Percentiles rank a stretch among this genome's conserved stretches.
Evolutionary conservation across 2,888 invertebrate species (phyloP).

Genomic region (Eupeodes latifasciatus): DNA sequence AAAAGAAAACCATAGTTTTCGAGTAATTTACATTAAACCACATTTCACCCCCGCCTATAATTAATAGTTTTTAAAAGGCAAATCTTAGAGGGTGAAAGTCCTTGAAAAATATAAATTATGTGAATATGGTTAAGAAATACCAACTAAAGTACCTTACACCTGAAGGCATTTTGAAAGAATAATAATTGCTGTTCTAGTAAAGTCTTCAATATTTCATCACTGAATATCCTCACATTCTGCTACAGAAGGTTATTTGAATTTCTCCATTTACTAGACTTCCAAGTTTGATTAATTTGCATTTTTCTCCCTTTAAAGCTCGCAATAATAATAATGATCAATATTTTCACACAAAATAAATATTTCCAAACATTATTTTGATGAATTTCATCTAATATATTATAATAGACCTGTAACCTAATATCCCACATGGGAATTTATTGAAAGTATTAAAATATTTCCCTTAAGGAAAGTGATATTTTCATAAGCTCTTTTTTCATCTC

Average conservation of each 20-base stretch:
- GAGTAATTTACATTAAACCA: too few relatives aligned
- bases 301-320: background rate
- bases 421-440: slow-evolving; percentile 1
- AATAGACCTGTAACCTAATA: background rate
- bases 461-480: slow-evolving; percentile 19
- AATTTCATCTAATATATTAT: background rate
- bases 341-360: background rate
- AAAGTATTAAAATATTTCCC: slow-evolving; percentile 32
- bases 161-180: too few relatives aligned
- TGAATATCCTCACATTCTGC: background rate
- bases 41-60: too few relatives aligned
- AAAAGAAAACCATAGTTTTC: too few relatives aligned
- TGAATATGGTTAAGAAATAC: too few relatives aligned
- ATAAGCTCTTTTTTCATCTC: background rate
- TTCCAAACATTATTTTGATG: background rate
- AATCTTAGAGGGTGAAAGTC: too few relatives aligned
- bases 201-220: too few relatives aligned
- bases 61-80: too few relatives aligned
- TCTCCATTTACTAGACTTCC: background rate
- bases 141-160: too few relatives aligned
- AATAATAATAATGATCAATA: background rate
- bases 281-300: background rate
- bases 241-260: background rate
- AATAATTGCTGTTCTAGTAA: too few relatives aligned
- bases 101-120: too few relatives aligned